Percentiles rank a stretch among this genome's conserved stretches.
Conservation (phyloP, 2,113 vertebrate species). For the Neodontobutis hainanensis region DNA sequence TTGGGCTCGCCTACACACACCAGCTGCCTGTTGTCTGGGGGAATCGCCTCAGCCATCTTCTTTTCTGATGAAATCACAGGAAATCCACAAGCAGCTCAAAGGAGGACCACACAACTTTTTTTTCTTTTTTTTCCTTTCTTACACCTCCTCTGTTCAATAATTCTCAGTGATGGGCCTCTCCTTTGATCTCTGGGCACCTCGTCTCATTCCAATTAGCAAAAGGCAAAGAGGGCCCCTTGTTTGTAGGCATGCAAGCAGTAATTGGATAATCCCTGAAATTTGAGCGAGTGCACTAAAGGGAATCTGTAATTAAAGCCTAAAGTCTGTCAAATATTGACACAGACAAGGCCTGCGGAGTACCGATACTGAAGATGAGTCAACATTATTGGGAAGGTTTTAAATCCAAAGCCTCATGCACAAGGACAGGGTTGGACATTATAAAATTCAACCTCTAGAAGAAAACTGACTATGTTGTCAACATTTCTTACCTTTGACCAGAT, state of each 20-base stretch:
- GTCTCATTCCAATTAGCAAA: slow-evolving; percentile 68
- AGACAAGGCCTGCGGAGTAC: slow-evolving; percentile 63
- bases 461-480: slow-evolving; percentile 17
- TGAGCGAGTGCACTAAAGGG: slow-evolving; percentile 67
- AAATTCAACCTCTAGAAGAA: slow-evolving; percentile 17
- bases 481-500: slow-evolving; percentile 10
- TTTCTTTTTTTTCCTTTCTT: slow-evolving; percentile 4
- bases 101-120: slow-evolving; percentile 59
- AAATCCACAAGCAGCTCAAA: slow-evolving; percentile 67
- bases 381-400: slow-evolving; percentile 25
- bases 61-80: slow-evolving; percentile 77
- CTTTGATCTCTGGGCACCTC: slow-evolving; percentile 54
- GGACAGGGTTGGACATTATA: slow-evolving; percentile 16
- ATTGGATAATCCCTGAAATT: slow-evolving; percentile 77
- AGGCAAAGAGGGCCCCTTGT: slow-evolving; percentile 71
- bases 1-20: slow-evolving; percentile 63
- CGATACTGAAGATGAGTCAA: slow-evolving; percentile 60
- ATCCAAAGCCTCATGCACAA: slow-evolving; percentile 10
- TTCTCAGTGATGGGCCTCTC: slow-evolving; percentile 64
- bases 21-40: slow-evolving; percentile 69
- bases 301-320: slow-evolving; percentile 70
- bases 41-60: slow-evolving; percentile 62
- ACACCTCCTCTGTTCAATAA: slow-evolving; percentile 56
- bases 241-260: slow-evolving; percentile 69
- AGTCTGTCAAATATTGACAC: slow-evolving; percentile 74